Conservation (phyloP, 2,888 invertebrate genomes). For the Invenusta paracnida region DNA sequence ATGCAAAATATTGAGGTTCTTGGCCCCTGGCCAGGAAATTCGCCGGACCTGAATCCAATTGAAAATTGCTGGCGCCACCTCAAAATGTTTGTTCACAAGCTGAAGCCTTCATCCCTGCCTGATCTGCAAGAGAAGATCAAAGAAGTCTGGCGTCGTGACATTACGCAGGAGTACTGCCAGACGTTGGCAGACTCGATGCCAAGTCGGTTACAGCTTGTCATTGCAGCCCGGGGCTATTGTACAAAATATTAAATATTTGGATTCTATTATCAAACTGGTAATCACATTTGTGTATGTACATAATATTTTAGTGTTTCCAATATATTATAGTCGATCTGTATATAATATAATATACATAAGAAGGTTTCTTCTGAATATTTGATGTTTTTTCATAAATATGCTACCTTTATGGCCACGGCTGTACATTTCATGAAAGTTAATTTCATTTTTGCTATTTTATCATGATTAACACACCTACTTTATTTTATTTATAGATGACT, state of each 20-base stretch:
- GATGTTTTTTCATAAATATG: no score
- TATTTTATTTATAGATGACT: no score
- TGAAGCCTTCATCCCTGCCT: neutral
- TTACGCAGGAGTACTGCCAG: constrained; percentile 6
- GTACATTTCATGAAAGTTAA: no score
- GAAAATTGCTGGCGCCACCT: constrained; percentile 7
- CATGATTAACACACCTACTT: no score
- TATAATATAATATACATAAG: neutral
- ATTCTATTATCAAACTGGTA: neutral
- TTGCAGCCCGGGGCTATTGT: constrained; percentile 1
- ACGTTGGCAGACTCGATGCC: neutral
- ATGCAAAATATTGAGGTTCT: neutral
- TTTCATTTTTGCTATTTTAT: no score
- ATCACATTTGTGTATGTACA: neutral
- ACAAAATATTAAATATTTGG: constrained; percentile 4
- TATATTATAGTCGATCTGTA: neutral
- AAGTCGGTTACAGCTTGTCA: neutral
- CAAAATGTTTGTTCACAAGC: neutral
- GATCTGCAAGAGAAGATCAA: constrained; percentile 25
- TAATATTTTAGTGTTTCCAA: neutral
- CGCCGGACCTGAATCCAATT: constrained; percentile 5
- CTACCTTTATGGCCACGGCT: no score
- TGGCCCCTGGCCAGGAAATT: constrained; percentile 6
- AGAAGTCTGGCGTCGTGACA: neutral
- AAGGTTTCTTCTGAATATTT: neutral